Base-by-base conservation (phyloP, 2,113 vertebrate genomes). In the Camelus bactrianus region DNA sequence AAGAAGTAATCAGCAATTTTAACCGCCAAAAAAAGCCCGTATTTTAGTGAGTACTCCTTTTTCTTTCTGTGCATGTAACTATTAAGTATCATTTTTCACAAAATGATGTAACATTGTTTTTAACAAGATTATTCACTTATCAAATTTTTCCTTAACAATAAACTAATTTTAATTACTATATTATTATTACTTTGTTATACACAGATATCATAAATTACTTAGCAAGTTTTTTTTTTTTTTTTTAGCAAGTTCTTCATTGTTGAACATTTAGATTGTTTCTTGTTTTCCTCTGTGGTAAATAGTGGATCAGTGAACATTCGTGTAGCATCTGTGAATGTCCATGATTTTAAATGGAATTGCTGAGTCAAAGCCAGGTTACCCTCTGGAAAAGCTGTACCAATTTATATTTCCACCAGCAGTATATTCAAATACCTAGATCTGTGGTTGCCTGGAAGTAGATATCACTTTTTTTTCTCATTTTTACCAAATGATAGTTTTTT, bases 21-120 rank as follows among this genome's bases (percentile, higher is more conserved):
- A 6, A 30, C 26, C 69, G n/a, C 42, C 60, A 42, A 76, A 89
- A 46, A 24, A 32, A 0, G 2, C 12, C 14, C 14, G 4, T 11
- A 56, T 76, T 82, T 92, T 69, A 92, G 13, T 67, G 69, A 82
- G 5, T 88, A 69, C 69, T 76, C 32, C 84, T 72, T 91, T 95
- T 15, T 88, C 50, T 89, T 54, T 67, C 30, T 76, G 17, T 60
- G 3, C 35, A 28, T 58, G 4, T 62, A 42, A 88, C 42, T 81
- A 46, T 54, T 83, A 70, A 87, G 38, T 82, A 38, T 50, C 9
- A 19, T 80, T 96, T 96, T 90, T 50, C 73, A 24, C 80, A 24
- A 58, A 46, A 65, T 54, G 64, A 83, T 65, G 16, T 84, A 48
- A 64, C 56, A 73, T 76, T 80, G 46, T 46, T 91, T 87, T 85